Evolutionary conservation across 2,888 invertebrate genomes (phyloP).

Genomic region (Metallyticus violacea): DNA sequence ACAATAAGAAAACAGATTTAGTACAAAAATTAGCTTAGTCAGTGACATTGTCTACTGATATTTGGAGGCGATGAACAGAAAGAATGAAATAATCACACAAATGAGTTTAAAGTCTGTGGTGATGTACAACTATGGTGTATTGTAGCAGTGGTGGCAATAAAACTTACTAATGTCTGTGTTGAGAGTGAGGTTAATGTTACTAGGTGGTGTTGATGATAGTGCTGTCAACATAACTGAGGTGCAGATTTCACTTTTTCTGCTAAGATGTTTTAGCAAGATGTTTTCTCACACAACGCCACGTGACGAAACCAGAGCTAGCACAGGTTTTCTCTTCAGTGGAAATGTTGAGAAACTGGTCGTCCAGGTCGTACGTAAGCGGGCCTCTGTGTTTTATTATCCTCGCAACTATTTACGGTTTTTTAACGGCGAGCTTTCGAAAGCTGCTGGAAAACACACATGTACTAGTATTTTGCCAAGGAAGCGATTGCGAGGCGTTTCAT

Average conservation of each 20-base stretch:
- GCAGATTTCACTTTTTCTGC: neutral
- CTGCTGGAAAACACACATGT: neutral
- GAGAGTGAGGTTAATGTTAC: no score
- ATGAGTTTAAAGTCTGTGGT: no score
- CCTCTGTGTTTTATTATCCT: neutral
- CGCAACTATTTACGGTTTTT: neutral
- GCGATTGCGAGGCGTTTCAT: neutral
- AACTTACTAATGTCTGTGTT: no score
- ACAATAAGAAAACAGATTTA: no score
- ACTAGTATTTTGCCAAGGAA: neutral
- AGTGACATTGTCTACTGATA: no score
- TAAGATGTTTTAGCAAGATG: neutral
- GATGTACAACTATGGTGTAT: no score
- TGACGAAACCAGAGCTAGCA: neutral
- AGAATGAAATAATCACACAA: no score
- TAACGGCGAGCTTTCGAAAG: neutral
- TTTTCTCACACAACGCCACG: neutral
- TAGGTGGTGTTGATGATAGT: no score
- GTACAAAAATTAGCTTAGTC: no score
- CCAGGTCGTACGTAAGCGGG: neutral
- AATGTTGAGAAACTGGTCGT: neutral
- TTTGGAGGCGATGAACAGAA: no score
- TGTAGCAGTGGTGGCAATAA: no score
- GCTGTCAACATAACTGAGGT: no score
- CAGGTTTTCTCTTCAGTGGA: neutral